Percentiles rank a stretch among this genome's conserved stretches.
These are phyloP conservation scores for Drosophila pectinifera DNA, from an alignment of 1,140 invertebrate species.

Conservation along the genomic window DNA sequence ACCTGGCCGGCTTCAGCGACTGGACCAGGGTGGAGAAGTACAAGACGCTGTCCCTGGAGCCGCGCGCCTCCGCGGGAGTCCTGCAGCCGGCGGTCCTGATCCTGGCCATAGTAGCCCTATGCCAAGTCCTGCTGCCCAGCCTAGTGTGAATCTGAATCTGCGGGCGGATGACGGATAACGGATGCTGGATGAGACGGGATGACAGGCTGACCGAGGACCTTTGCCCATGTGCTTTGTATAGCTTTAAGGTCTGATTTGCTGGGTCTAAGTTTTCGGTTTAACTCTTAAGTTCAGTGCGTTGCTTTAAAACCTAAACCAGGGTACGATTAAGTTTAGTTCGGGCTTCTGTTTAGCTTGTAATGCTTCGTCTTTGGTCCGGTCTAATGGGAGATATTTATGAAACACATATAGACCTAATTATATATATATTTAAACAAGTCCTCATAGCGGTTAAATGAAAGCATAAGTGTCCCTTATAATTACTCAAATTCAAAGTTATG, in stretches of 20 bases:
- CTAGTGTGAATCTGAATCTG: conserved; percentile 49
- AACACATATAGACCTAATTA: conserved; percentile 33
- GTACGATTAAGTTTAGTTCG: conserved; percentile 43
- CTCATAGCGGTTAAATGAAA: conserved; percentile 43
- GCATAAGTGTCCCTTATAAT: background rate
- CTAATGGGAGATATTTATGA: conserved; percentile 10
- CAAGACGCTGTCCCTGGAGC: conserved; percentile 71
- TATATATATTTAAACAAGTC: conserved; percentile 30
- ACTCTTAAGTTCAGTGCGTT: conserved; percentile 49
- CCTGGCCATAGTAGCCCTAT: conserved; percentile 12
- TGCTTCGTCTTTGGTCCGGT: background rate
- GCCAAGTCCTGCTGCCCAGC: conserved; percentile 5
- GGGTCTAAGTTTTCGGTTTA: conserved; percentile 40
- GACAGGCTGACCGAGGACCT: conserved; percentile 17
- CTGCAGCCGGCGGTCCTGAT: background rate
- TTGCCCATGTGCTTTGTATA: conserved; percentile 64
- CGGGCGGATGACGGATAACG: conserved; percentile 32
- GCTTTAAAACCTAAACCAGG: conserved; percentile 30
- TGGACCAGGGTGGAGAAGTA: conserved; percentile 74
- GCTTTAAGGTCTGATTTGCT: conserved; percentile 74
- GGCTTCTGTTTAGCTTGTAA: conserved; percentile 45
- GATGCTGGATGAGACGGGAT: conserved; percentile 17
- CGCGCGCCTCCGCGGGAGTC: conserved; percentile 36
- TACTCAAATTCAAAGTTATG: conserved; percentile 3
- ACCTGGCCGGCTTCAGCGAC: conserved; percentile 84